phyloP scores from a whole-genome alignment of 2,888 invertebrate species.

The Lycocerus yunnanus region DNA sequence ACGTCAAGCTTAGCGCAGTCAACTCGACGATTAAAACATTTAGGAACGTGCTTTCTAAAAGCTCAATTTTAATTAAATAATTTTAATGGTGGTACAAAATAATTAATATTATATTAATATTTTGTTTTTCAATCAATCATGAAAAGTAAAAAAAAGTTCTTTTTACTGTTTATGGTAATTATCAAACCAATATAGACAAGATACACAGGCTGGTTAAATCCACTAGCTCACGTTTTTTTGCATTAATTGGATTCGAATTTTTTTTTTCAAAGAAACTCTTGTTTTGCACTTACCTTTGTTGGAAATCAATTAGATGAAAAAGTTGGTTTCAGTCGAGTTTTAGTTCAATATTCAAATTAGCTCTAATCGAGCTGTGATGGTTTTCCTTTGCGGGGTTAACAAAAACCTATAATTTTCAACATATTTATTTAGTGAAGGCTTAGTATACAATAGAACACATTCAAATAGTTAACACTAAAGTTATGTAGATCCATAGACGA shows the following conservation, averaged over 20 bases:
- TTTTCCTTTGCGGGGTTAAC: neutral
- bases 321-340: neutral
- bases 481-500: slow-evolving; percentile 25
- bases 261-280: neutral
- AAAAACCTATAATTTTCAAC: slow-evolving; percentile 12
- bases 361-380: neutral
- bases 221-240: too few species aligned
- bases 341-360: neutral
- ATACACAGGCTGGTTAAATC: neutral
- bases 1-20: slow-evolving; percentile 15
- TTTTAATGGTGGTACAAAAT: slow-evolving; percentile 6
- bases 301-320: neutral
- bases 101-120: neutral
- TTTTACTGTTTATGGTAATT: too few species aligned
- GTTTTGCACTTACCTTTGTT: neutral
- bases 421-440: slow-evolving; percentile 29
- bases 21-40: slow-evolving; percentile 34
- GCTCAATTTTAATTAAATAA: slow-evolving; percentile 25
- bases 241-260: neutral
- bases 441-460: slow-evolving; percentile 41
- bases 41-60: slow-evolving; percentile 26
- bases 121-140: neutral
- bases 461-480: slow-evolving; percentile 24
- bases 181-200: too few species aligned
- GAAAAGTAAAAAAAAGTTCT: neutral